Evolutionary conservation across 1,140 invertebrate genomes (phyloP).

Genomic region (Zaprionus tsacasi): DNA sequence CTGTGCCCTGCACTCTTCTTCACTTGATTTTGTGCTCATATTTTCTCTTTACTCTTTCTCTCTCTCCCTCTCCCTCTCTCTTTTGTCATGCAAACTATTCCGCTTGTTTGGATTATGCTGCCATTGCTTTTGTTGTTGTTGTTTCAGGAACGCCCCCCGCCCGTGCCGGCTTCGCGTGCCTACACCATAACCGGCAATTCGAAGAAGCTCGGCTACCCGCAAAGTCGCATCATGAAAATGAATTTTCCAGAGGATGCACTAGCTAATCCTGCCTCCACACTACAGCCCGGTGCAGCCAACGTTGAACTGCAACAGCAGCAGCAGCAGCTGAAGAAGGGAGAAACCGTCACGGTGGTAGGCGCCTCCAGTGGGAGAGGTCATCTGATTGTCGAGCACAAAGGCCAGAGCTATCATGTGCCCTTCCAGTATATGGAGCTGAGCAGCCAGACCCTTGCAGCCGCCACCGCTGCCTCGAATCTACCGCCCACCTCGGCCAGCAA

Average conservation of each 20-base stretch:
- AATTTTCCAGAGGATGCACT: conserved; percentile 89
- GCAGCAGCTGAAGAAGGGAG: conserved; percentile 89
- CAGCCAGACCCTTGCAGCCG: conserved; percentile 15
- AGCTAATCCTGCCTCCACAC: conserved; percentile 82
- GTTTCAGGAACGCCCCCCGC: conserved; percentile 92
- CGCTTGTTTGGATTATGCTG: background rate
- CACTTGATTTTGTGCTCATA: background rate
- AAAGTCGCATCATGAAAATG: conserved; percentile 95
- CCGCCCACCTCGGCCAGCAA: conserved; percentile 15
- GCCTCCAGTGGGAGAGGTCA: conserved; percentile 92
- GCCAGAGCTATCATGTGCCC: conserved; percentile 92
- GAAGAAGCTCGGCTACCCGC: conserved; percentile 97
- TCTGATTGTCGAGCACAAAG: conserved; percentile 93
- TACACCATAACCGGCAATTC: conserved; percentile 96
- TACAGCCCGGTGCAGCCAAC: conserved; percentile 18
- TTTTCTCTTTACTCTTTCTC: conserved; percentile 7
- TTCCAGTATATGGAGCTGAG: conserved; percentile 90
- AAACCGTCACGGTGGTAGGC: conserved; percentile 92
- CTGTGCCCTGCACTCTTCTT: background rate
- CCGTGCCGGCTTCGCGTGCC: conserved; percentile 93
- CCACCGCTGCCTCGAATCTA: conserved; percentile 7
- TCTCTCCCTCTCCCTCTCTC: background rate
- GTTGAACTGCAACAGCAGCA: conserved; percentile 22
- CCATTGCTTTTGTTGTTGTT: background rate
- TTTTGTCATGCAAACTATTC: conserved; percentile 15